Evolutionary conservation across 2,113 vertebrate species (phyloP), one percentile per base, ranked within the genome.

Genomic region (Ursus arctos): DNA sequence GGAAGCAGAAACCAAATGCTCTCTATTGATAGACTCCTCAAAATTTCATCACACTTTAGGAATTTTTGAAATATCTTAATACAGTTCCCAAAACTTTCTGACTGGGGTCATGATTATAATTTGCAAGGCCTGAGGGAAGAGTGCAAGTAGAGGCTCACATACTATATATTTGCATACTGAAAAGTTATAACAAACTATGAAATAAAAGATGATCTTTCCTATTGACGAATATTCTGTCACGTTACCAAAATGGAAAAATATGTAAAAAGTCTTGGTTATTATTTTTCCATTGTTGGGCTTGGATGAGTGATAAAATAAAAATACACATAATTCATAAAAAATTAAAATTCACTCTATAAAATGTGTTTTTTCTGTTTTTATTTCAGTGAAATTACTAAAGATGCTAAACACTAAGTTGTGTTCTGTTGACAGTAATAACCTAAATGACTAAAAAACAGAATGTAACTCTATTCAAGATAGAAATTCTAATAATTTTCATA

Each of bases 311-410:
- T 88, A 59, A 95, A 86, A 83, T 81, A 77, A 77, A 93, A 89
- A 94, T 19, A 71, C 76, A 81, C 6, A 33, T 43, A 95, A 90
- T 83, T 94, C 40, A 74, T 49, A 61, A 91, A 96, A 61, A 95
- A 88, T 55, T 77, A 91, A 77, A 88, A 86, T 79, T 92, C 51
- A 69, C 31, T 28, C 15, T 19, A 72, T 80, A 95, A 93, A 76
- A 76, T 77, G 57, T 94, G 22, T 67, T 92, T 95, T 85, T 67
- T 10, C 71, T 85, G 47, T 28, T 87, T 88, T 94, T 67, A 51
- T 91, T 94, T 83, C 61, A 96, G 61, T n/a, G 89, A 81, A 71
- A 92, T 87, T 80, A 82, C 31, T 92, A 77, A 91, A 95, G 26
- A 92, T 72, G 49, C 7, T 83, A 3, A 49, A 77, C 14, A 16